Percentiles rank a stretch among this genome's conserved stretches.
Evolutionary conservation across 2,797 vertebrate genomes (phyloP).

Genomic region (Coregonus sp.): DNA sequence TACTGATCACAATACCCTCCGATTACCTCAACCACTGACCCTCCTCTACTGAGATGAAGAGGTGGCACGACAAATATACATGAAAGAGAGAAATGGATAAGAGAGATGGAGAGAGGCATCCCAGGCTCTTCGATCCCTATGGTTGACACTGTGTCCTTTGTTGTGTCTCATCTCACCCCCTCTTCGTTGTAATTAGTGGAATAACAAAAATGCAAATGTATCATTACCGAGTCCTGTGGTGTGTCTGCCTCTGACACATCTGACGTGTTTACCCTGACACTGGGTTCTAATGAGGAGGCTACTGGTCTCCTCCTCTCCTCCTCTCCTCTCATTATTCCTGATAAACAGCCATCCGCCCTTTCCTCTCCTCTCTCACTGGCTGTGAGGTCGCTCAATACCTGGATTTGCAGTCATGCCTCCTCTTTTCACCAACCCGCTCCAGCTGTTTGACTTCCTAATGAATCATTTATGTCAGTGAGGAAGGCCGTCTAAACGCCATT

Average conservation of each 20-base stretch:
- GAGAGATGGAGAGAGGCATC: neutral
- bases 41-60: neutral
- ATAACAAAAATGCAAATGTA: neutral
- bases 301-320: neutral
- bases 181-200: neutral
- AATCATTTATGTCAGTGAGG: neutral
- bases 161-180: neutral
- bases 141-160: too few species aligned
- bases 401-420: neutral
- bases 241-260: too few species aligned
- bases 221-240: too few species aligned
- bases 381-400: slow-evolving; percentile 2
- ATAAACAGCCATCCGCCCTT: neutral
- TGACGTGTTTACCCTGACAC: neutral
- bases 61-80: neutral
- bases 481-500: neutral
- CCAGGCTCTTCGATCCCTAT: too few species aligned
- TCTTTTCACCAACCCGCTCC: neutral
- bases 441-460: neutral
- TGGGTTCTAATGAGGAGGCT: neutral
- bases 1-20: too few species aligned
- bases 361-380: neutral
- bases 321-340: slow-evolving; percentile 6
- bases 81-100: neutral
- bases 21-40: too few species aligned